Evolutionary conservation across 2,888 invertebrate species (phyloP), one percentile per base, ranked within the genome.

Genomic region (Dysmachus trigonus): DNA sequence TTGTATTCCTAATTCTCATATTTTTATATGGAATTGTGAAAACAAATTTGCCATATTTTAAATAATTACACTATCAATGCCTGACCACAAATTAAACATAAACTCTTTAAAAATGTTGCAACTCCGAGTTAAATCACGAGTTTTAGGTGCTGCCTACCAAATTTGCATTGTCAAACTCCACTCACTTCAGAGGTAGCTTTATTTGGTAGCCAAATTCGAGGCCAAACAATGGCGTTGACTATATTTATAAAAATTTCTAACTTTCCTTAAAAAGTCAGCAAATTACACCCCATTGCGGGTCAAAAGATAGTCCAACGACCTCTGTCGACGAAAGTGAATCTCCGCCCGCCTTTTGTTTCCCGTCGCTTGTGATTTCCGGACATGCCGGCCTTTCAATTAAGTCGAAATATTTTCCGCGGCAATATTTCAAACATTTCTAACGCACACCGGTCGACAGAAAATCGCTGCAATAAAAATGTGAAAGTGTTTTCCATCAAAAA

Each of bases 381-480:
- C 22, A 35, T 41, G 38, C 13, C 13, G 22, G 38, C 76, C 13
- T 79, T 79, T 51, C 22, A 79, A 31, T 79, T 30, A 47, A 51
- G 79, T 35, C 31, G n/a, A 31, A 47, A 51, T 8, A 79, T 79
- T 79, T 77, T 41, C 79, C 30, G 62, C 27, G 62, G 31, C 30
- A 79, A 79, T 51, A 79, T 53, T 51, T 51, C 47, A 51, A 8
- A 18, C 27, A 79, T 38, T 22, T 30, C 27, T 15, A 27, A 51
- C 79, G 31, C 79, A 79, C 79, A 79, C 79, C 31, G 51, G 27
- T 51, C 47, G 30, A 35, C 79, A 31, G 27, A n/a, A 79, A 18
- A 51, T 51, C 51, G 76, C 18, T 1, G 79, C 33, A 51, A 51
- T 51, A 51, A 79, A 79, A 79, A 79, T 79, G 79, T 79, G 79